These are phyloP conservation scores for Psettodes erumei DNA, from an alignment of 2,113 vertebrate genomes.

Conservation along the genomic window DNA sequence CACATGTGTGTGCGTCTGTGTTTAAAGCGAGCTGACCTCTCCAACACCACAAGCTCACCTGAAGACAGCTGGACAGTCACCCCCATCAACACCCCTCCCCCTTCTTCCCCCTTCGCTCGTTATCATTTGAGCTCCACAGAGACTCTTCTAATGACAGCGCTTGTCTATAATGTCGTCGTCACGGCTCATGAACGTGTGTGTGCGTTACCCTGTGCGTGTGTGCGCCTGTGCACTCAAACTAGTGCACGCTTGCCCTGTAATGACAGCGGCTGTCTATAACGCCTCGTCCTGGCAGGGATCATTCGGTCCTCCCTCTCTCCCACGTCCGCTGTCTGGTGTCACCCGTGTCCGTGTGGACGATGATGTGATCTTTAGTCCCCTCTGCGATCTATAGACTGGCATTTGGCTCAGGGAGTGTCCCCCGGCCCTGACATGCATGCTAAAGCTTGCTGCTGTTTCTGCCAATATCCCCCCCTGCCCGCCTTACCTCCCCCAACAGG, in stretches of 20 bases:
- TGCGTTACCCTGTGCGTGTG: conserved; percentile 39
- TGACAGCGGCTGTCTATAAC: conserved; percentile 83
- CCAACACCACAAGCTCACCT: conserved; percentile 66
- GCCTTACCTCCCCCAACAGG: conserved; percentile 63
- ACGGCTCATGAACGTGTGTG: conserved; percentile 68
- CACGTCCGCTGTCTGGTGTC: conserved; percentile 85
- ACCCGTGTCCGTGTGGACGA: conserved; percentile 91
- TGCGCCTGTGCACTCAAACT: conserved; percentile 47
- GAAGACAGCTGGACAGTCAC: conserved; percentile 68
- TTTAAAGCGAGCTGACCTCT: conserved; percentile 51
- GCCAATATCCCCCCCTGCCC: conserved; percentile 79
- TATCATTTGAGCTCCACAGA: conserved; percentile 90
- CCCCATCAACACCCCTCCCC: conserved; percentile 44
- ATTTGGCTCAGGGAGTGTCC: conserved; percentile 94
- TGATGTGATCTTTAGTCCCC: conserved; percentile 99
- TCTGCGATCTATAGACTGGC: conserved; percentile 98
- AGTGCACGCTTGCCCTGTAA: conserved; percentile 71
- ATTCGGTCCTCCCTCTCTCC: conserved; percentile 86
- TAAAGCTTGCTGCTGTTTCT: conserved; percentile 85
- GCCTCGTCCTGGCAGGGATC: conserved; percentile 95
- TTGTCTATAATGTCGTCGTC: conserved; percentile 96
- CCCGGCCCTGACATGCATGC: conserved; percentile 87
- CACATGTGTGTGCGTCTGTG: conserved; percentile 11
- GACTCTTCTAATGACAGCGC: conserved; percentile 92
- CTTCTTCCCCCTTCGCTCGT: conserved; percentile 79